Evolutionary conservation across 1,140 invertebrate species (phyloP).

Genomic region (Brachionus koreanus): DNA sequence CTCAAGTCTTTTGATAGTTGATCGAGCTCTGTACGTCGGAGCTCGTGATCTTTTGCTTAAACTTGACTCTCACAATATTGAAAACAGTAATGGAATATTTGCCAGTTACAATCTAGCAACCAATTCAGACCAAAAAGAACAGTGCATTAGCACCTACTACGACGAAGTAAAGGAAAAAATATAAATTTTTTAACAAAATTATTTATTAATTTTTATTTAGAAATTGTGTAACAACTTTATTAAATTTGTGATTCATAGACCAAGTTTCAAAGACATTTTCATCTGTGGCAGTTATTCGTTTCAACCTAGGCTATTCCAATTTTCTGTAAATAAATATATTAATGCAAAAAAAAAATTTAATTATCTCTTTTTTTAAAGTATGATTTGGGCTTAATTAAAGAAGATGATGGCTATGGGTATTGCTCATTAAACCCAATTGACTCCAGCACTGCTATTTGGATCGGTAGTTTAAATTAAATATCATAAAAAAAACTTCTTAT

Average conservation of each 20-base stretch:
- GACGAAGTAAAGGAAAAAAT: not conserved
- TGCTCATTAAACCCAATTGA: slow-evolving; percentile 31
- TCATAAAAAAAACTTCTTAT: not conserved
- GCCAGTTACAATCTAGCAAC: not conserved
- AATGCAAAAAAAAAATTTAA: not conserved
- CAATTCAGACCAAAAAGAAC: slow-evolving; percentile 26
- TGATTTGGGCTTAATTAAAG: slow-evolving; percentile 38
- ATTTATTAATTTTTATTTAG: not conserved
- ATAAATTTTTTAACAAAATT: not conserved
- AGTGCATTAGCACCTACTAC: slow-evolving; percentile 27
- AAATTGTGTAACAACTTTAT: slow-evolving; percentile 33
- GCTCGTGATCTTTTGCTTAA: slow-evolving; percentile 21
- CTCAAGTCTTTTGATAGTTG: not conserved
- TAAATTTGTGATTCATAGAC: slow-evolving; percentile 23
- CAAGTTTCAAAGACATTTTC: not conserved
- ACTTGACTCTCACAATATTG: slow-evolving; percentile 16
- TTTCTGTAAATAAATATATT: slow-evolving; percentile 3
- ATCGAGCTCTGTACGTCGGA: slow-evolving; percentile 10
- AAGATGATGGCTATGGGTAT: slow-evolving; percentile 45
- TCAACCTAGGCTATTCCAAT: slow-evolving; percentile 8
- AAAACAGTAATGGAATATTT: not conserved
- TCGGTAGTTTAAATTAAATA: not conserved
- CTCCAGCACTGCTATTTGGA: slow-evolving; percentile 40
- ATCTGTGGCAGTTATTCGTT: slow-evolving; percentile 34
- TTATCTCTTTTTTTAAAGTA: not conserved